Base-by-base conservation (phyloP, 2,797 vertebrate species). In the Sphenodon punctatus region DNA sequence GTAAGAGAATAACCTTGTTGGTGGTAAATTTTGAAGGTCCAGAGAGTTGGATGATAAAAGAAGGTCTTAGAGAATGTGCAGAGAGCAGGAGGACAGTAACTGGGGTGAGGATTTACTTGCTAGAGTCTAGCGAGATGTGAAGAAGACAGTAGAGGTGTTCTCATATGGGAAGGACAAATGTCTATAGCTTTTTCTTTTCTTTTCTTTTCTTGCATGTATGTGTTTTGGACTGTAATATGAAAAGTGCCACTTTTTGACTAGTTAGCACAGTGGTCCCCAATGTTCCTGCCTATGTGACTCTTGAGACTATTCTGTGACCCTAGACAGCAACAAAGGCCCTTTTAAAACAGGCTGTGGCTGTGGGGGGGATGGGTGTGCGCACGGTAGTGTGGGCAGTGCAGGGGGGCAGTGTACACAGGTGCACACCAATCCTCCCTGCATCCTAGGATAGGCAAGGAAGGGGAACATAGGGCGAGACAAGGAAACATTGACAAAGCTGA, bases 61-160 rank as follows among this genome's bases (percentile, higher is more conserved):
- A 49, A 4, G n/a, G n/a, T 79, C 70, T 41, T n/a, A 45, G 39
- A 20, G 20, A 38, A 6, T 1, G 0, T 55, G 34, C n/a, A 30
- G 15, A n/a, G n/a, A n/a, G 30, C 71, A 41, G 4, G 23, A 13
- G 25, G 34, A 7, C 41, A 27, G n/a, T 51, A 51, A 27, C 7
- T 15, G 2, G 39, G 20, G 41, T 55, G 27, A 67, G 5, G 55
- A 6, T 9, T 19, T 42, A 32, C n/a, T 27, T n/a, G 32, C 42
- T 39, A 0, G 0, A 78, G 19, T 10, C 4, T 53, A 13, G 15
- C 67, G 65, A 36, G 34, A 19, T 45, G 49, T 51, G 25, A 27
- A 51, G 49, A 13, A 51, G 14, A 27, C 49, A 51, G n/a, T 49
- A 49, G 27, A 51, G 49, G 27, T 51, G n/a, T 2, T 7, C 14